Base-by-base conservation (phyloP, 2,888 invertebrate species). In the Malacosoma neustria region DNA sequence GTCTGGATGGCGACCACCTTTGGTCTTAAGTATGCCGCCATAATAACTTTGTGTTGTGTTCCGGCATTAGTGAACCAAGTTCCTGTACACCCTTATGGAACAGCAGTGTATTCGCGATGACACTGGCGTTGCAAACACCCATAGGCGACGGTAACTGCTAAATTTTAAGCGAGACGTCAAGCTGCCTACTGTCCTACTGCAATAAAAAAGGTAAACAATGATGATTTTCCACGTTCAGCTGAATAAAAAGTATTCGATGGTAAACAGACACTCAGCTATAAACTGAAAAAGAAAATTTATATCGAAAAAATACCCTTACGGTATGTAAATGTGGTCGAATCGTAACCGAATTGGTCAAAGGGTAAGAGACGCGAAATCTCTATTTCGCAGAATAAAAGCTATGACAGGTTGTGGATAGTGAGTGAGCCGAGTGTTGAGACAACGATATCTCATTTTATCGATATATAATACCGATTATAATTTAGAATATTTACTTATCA, bases 291-390 rank as follows among this genome's bases (percentile, higher is more conserved):
- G 47, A 51, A 55, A 59, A 55, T 61, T 54, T 57, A 55, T 51
- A 48, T 45, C 38, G 49, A 44, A 49, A 29, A 39, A 13, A 13
- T 34, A 34, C 53, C 50, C 52, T 58, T 46, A 45, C 52, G 43
- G 61, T 60, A 71, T 66, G 65, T 62, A 71, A 69, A 72, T 67
- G 50, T 48, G 42, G 44, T 47, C 44, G 59, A 60, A 69, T 64
- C 58, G 56, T 55, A 54, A 57, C 56, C 57, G 60, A 65, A 72
- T 69, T 69, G 42, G 49, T 44, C 46, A 48, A 38, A 48, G 42
- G 37, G 37, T 37, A 45, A 46, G 35, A 36, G 41, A 31, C 39
- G 34, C 42, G 45, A 43, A 45, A 46, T 70, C 69, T 66, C 67
- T 59, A 69, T 71, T 67, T 53, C 55, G 57, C 48, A 51, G 57